A percentile compares a stretch with the other conserved stretches of the same genome.
These are phyloP conservation scores for Palaemon carinicauda DNA, from an alignment of 1,140 invertebrate species.

Conservation along the genomic window DNA sequence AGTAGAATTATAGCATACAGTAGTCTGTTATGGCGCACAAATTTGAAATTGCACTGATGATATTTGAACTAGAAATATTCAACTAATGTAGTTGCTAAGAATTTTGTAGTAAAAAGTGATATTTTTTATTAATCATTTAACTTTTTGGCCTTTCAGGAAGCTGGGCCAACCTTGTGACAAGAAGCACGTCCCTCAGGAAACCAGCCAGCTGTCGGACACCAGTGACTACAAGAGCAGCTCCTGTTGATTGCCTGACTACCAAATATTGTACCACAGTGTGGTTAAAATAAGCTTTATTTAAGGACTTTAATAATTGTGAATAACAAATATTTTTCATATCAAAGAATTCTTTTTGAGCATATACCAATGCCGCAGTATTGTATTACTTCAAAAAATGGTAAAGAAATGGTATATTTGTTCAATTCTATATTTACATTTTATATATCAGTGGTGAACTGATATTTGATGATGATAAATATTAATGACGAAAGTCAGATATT, in stretches of 20 bases:
- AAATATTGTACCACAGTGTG: slow-evolving; percentile 11
- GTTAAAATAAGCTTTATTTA: slow-evolving; percentile 23
- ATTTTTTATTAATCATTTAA: not conserved
- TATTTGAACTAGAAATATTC: too few species aligned
- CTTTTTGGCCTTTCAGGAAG: slow-evolving; percentile 35
- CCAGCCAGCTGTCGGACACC: slow-evolving; percentile 52
- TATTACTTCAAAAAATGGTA: slow-evolving; percentile 17
- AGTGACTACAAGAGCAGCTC: slow-evolving; percentile 60
- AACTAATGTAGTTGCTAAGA: too few species aligned
- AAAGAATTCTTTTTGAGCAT: slow-evolving; percentile 23
- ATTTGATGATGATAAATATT: slow-evolving; percentile 34
- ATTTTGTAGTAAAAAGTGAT: not conserved
- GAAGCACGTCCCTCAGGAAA: slow-evolving; percentile 20
- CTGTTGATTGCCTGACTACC: slow-evolving; percentile 35
- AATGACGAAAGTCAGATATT: slow-evolving; percentile 14
- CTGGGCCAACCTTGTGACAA: slow-evolving; percentile 9
- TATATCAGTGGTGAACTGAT: slow-evolving; percentile 41
- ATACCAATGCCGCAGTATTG: slow-evolving; percentile 23
- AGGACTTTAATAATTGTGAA: slow-evolving; percentile 18
- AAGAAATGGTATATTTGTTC: slow-evolving; percentile 28
- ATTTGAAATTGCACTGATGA: too few species aligned
- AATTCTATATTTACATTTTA: slow-evolving; percentile 12
- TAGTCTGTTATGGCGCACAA: too few species aligned
- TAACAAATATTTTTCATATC: slow-evolving; percentile 40
- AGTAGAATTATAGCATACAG: too few species aligned